phyloP scores from a whole-genome alignment of 2,797 vertebrate genomes.

The Clarias laeviceps region DNA sequence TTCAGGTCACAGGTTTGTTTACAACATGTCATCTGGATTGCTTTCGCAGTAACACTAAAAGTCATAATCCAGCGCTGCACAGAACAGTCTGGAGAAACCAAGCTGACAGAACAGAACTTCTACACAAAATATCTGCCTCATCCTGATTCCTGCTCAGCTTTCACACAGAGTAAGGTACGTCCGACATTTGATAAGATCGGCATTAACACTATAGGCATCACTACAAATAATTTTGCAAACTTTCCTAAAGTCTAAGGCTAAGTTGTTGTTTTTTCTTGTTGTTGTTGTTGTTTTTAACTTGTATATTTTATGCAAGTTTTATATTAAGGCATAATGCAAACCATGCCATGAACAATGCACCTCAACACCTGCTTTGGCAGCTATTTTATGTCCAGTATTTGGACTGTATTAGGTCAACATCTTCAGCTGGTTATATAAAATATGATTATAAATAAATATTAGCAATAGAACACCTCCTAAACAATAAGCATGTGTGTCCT shows the following conservation, averaged over 20 bases:
- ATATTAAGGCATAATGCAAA: no score
- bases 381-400: no score
- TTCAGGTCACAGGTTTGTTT: constrained; percentile 47
- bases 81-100: neutral
- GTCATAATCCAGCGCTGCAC: neutral
- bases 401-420: neutral
- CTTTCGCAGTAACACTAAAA: constrained; percentile 29
- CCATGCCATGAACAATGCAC: neutral
- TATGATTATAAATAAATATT: neutral
- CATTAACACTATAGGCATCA: neutral
- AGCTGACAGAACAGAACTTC: neutral
- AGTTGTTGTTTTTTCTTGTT: neutral
- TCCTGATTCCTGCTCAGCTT: neutral
- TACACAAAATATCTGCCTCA: neutral
- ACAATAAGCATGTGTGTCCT: no score
- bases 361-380: neutral
- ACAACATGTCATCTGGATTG: constrained; percentile 36
- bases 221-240: neutral
- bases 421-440: neutral
- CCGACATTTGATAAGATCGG: neutral
- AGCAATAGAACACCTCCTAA: no score
- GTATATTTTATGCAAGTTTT: no score
- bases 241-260: neutral
- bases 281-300: neutral
- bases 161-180: constrained; percentile 41